Conservation (phyloP, 37 sponge, comb jelly and placozoan genomes). For the Bolinopsis microptera region DNA sequence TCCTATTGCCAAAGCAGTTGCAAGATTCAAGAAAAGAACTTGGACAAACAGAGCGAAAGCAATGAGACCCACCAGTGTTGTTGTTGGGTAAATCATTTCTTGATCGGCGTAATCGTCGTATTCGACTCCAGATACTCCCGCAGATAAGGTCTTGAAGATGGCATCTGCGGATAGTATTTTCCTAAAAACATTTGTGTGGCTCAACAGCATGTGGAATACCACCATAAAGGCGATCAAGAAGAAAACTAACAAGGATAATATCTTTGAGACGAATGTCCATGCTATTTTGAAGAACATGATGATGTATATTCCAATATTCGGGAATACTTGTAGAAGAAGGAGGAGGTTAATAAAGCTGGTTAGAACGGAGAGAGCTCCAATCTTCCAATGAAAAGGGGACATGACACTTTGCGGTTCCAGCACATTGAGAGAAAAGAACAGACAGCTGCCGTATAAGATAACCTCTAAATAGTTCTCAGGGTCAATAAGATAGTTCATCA, state of each 20-base stretch:
- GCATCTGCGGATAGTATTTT: not conserved
- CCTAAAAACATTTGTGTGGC: not conserved
- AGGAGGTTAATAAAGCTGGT: slow-evolving; percentile 13
- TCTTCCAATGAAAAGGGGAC: not conserved
- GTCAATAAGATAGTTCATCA: not conserved
- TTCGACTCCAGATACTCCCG: slow-evolving; percentile 47
- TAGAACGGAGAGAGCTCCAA: not conserved
- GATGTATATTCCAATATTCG: slow-evolving; percentile 12
- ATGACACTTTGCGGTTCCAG: not conserved
- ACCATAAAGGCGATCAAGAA: not conserved
- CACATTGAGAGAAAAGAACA: not conserved
- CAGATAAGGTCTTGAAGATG: not conserved
- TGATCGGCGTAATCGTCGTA: not conserved
- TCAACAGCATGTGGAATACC: slow-evolving; percentile 14
- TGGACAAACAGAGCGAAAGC: slow-evolving; percentile 23
- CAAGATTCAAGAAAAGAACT: slow-evolving; percentile 42
- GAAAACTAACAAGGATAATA: not conserved
- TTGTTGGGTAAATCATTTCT: not conserved
- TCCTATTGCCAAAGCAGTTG: slow-evolving; percentile 32
- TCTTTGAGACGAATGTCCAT: slow-evolving; percentile 32
- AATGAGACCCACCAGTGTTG: not conserved
- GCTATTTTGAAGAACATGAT: slow-evolving; percentile 26
- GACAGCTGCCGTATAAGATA: not conserved
- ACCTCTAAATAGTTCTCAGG: slow-evolving; percentile 27
- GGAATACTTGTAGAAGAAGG: not conserved